These are phyloP conservation scores for Menidia beryllina DNA, from an alignment of 2,113 vertebrate species.

Conservation along the genomic window DNA sequence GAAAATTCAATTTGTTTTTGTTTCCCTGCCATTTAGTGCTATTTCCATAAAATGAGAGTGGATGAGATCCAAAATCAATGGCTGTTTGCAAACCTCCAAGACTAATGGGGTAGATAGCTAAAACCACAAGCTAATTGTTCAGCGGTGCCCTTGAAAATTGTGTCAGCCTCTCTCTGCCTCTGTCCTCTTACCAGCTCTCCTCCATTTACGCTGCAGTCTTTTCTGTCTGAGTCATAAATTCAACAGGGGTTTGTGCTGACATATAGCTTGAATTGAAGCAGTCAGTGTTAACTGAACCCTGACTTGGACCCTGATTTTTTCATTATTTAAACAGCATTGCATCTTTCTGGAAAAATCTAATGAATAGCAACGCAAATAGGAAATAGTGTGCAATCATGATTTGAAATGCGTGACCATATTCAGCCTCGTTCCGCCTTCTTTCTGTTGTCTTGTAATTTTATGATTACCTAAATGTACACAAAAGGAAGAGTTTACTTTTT, in stretches of 20 bases:
- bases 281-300: constrained; percentile 47
- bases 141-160: constrained; percentile 77
- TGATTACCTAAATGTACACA: no score
- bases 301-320: constrained; percentile 26
- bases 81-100: constrained; percentile 68
- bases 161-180: constrained; percentile 38
- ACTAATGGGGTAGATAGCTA: constrained; percentile 77
- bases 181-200: constrained; percentile 34
- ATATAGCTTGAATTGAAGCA: constrained; percentile 52
- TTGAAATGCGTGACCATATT: no score
- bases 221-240: constrained; percentile 55
- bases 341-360: constrained; percentile 15
- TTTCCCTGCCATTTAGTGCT: constrained; percentile 78
- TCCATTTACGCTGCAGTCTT: constrained; percentile 52
- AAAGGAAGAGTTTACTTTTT: no score
- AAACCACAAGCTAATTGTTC: constrained; percentile 78
- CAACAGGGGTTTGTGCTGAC: constrained; percentile 54
- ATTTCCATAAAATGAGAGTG: constrained; percentile 82
- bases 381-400: no score
- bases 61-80: constrained; percentile 81
- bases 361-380: no score
- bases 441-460: no score
- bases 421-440: no score
- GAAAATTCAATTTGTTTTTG: constrained; percentile 79
- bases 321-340: constrained; percentile 36